These are phyloP conservation scores for Paramisgurnus dabryanus DNA, from an alignment of 2,113 vertebrate species.

Conservation along the genomic window DNA sequence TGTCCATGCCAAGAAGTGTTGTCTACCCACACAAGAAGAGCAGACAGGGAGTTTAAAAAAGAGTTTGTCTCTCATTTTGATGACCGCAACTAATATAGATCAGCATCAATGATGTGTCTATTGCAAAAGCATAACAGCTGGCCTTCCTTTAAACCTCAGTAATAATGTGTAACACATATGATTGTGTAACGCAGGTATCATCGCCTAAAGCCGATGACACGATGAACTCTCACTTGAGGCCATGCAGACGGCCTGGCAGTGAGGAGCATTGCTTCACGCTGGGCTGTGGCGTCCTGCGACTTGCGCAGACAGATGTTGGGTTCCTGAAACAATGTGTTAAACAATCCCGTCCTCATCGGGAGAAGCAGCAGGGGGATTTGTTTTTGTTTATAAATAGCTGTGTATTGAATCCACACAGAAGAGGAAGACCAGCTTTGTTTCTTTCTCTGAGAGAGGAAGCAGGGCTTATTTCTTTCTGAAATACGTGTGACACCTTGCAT, in stretches of 20 bases:
- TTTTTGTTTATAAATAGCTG: conserved; percentile 69
- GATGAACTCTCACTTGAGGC: conserved; percentile 5
- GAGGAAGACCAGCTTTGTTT: conserved; percentile 75
- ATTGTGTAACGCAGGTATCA: background rate
- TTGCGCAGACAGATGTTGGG: conserved; percentile 58
- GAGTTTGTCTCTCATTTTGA: background rate
- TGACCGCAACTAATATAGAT: conserved; percentile 1
- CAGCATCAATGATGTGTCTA: background rate
- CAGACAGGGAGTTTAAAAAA: conserved; percentile 38
- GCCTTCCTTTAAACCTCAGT: background rate
- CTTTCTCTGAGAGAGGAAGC: conserved; percentile 75
- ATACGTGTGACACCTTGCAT: conserved; percentile 73
- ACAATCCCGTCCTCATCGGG: conserved; percentile 49
- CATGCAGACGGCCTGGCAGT: background rate
- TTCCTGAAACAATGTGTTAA: conserved; percentile 64
- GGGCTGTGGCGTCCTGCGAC: conserved; percentile 34
- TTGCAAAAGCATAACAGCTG: background rate
- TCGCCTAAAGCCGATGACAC: background rate
- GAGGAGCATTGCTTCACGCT: conserved; percentile 14
- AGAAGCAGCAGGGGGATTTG: conserved; percentile 62
- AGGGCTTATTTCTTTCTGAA: conserved; percentile 71
- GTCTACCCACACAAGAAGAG: conserved; percentile 11
- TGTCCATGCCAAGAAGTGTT: conserved; percentile 48
- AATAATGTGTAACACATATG: background rate
- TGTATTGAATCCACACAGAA: conserved; percentile 56